These are phyloP conservation scores for Drosophila mimica DNA, from an alignment of 2,888 invertebrate species.

Conservation along the genomic window DNA sequence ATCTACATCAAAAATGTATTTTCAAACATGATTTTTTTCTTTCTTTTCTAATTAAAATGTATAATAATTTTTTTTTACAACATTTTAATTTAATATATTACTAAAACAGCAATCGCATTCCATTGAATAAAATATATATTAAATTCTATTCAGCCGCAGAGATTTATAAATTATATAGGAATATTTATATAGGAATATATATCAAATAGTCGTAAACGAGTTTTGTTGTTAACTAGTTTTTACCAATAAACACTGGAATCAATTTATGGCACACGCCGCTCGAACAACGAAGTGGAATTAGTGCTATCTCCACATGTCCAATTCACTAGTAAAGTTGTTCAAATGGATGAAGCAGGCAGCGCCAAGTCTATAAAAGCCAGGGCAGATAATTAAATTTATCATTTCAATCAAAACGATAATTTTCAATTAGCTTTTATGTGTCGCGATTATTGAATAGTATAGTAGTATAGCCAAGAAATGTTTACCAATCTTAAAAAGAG, in stretches of 20 bases:
- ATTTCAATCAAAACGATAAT: background rate
- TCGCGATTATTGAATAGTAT: background rate
- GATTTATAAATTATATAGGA: too few relatives aligned
- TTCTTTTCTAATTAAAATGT: background rate
- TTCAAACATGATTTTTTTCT: background rate
- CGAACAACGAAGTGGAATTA: conserved; percentile 5
- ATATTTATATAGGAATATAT: background rate
- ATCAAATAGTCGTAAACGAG: background rate
- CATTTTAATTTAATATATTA: background rate
- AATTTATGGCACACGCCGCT: background rate
- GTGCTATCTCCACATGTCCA: background rate
- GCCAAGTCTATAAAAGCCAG: background rate
- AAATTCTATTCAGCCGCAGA: background rate
- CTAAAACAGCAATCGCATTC: background rate
- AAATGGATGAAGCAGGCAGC: background rate
- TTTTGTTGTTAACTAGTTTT: conserved; percentile 1
- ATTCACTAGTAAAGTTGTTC: background rate
- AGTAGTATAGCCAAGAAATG: background rate
- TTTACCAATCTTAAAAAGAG: background rate
- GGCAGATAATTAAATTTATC: background rate
- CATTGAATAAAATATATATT: background rate
- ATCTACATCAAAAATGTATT: background rate
- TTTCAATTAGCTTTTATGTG: background rate
- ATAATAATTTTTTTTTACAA: background rate
- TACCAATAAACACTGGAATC: background rate